Evolutionary conservation across 2,797 vertebrate species (phyloP), one percentile per base, ranked within the genome.

Genomic region (Rhodeus uyekii): DNA sequence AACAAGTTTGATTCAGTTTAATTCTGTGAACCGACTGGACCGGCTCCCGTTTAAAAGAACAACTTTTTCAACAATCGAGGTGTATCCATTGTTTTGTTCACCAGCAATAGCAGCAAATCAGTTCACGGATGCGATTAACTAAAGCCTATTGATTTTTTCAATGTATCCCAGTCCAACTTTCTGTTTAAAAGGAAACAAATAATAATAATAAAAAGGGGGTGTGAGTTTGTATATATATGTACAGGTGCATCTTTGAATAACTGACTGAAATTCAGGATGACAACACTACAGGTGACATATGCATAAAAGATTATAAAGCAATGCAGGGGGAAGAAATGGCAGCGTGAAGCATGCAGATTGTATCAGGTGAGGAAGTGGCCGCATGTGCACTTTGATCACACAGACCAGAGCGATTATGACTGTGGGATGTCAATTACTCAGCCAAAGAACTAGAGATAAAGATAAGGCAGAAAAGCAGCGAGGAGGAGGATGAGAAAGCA

Each of bases 351-450:
- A 89, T 91, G 90, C 89, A 88, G 87, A 80, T 84, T 86, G 91
- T 80, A 90, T 91, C 93, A 93, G 65, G 27, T 44, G 38, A 80
- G 27, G n/a, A 27, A 69, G 39, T 10, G 39, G 27, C 16, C 36
- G 12, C 50, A 42, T 60, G 16, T 24, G n/a, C 27, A 12, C 67
- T 80, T 94, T 95, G 94, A 94, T 94, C 93, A 91, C 88, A 93
- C 93, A 92, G 90, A 89, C 88, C 92, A 90, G 89, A 89, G 92
- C 93, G 93, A 93, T 94, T 93, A 94, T 85, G 78, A 90, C 92
- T 89, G 90, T 91, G 89, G 93, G 93, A 93, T 92, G 93, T 94
- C 94, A 95, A 94, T 96, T 95, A 96, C 96, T 96, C 95, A 96
- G 95, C 95, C 95, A 94, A 96, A 92, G 94, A 95, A 95, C 93